phyloP scores from a whole-genome alignment of 2,888 invertebrate species.

The Buathra laborator region DNA sequence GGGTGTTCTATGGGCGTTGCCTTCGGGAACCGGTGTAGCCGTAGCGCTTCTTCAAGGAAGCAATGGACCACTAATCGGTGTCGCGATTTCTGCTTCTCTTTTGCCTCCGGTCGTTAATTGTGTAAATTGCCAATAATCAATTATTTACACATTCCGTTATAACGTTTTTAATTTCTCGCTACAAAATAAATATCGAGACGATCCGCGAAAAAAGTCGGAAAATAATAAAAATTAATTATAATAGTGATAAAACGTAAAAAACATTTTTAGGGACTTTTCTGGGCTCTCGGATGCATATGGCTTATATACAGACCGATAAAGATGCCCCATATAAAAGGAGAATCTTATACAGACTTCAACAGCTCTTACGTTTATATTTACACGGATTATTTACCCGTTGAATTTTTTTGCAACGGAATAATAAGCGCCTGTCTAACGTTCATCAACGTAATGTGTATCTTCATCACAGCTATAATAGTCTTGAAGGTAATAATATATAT shows the following conservation, averaged over 20 bases:
- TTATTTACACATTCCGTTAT: neutral
- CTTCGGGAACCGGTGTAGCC: conserved; percentile 93
- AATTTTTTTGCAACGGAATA: conserved; percentile 92
- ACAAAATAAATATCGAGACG: neutral
- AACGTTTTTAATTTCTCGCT: neutral
- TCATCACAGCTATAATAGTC: conserved; percentile 92
- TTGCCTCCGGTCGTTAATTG: conserved; percentile 95
- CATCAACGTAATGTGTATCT: conserved; percentile 94
- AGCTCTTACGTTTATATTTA: conserved; percentile 90
- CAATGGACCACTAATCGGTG: conserved; percentile 94
- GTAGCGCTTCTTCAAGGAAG: conserved; percentile 94
- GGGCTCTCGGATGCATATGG: conserved; percentile 91
- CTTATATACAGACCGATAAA: conserved; percentile 89
- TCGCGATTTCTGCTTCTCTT: conserved; percentile 95
- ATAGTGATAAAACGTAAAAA: neutral
- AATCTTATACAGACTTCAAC: conserved; percentile 87
- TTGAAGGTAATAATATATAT: conserved; percentile 87
- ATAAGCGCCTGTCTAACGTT: conserved; percentile 93
- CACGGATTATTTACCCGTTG: conserved; percentile 91
- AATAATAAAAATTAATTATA: neutral
- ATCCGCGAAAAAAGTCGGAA: neutral
- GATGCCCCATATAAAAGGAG: conserved; percentile 90
- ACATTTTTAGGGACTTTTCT: conserved; percentile 88
- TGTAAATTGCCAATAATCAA: conserved; percentile 86
- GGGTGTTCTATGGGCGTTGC: conserved; percentile 91